Conservation (phyloP, 2,797 vertebrate species). For the Rhincodon typus region DNA sequence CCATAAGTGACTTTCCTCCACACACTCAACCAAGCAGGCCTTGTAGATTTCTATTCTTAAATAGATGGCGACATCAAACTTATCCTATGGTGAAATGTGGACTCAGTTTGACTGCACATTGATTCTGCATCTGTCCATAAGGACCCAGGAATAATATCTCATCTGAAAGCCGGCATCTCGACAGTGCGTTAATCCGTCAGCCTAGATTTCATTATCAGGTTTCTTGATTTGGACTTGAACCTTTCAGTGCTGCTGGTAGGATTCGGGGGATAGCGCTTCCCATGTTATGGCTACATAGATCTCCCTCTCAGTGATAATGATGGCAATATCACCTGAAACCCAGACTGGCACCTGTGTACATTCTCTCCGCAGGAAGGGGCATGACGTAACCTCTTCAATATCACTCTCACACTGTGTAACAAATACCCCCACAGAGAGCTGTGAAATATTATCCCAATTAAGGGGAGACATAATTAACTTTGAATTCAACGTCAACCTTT, state of each 20-base stretch:
- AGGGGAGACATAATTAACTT: background rate
- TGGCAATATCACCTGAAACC: background rate
- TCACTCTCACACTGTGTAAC: background rate
- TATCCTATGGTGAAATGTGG: too few species aligned
- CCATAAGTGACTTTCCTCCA: too few species aligned
- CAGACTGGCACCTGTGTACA: background rate
- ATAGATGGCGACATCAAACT: too few species aligned
- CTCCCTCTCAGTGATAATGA: background rate
- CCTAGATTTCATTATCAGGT: background rate
- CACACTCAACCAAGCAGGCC: too few species aligned
- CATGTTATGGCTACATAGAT: background rate
- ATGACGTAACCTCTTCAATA: background rate
- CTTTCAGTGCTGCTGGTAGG: background rate
- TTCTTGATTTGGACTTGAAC: background rate
- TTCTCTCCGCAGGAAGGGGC: background rate
- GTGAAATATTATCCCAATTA: conserved; percentile 13
- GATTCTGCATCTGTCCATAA: background rate
- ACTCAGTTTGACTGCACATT: too few species aligned
- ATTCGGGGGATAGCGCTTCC: background rate
- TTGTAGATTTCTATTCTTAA: too few species aligned
- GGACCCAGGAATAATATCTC: background rate
- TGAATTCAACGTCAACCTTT: background rate
- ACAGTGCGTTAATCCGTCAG: background rate
- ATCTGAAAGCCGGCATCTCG: background rate
- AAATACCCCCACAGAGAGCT: background rate